These are phyloP conservation scores for Gallinago undulata DNA, from an alignment of 2,113 vertebrate genomes.

Conservation along the genomic window DNA sequence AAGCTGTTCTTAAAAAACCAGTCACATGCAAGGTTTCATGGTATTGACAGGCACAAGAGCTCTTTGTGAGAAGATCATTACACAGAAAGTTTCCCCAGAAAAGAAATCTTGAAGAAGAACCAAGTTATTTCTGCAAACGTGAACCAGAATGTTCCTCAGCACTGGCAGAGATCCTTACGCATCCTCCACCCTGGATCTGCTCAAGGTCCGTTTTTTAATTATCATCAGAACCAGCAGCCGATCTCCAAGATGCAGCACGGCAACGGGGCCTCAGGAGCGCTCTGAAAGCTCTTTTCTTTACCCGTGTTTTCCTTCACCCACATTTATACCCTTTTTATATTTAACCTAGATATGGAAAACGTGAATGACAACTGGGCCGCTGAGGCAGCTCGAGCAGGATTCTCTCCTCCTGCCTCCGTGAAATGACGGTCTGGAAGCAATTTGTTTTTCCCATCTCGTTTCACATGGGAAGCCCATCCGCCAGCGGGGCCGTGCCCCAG, in stretches of 20 bases:
- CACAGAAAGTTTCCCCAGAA: neutral
- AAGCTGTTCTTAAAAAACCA: neutral
- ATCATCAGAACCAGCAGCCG: accelerated
- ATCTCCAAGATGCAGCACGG: accelerated
- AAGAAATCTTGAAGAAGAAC: neutral
- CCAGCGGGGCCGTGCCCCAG: neutral
- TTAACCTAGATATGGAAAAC: constrained; percentile 26
- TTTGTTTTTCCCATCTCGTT: constrained; percentile 13
- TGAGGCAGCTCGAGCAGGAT: neutral
- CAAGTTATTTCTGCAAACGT: neutral
- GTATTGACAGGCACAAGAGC: neutral
- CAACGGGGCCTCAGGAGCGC: accelerated
- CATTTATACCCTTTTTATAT: neutral
- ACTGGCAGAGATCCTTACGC: neutral
- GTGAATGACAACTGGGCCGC: neutral
- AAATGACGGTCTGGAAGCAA: neutral
- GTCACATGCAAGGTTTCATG: neutral
- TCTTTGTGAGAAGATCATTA: neutral
- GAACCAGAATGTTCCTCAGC: neutral
- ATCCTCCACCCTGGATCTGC: neutral
- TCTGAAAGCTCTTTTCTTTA: neutral
- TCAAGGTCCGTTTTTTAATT: neutral
- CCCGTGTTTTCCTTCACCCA: neutral
- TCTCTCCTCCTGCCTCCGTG: neutral
- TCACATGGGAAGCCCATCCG: constrained; percentile 28